Base-by-base conservation (phyloP, 1,140 invertebrate species). In the Samia ricini region DNA sequence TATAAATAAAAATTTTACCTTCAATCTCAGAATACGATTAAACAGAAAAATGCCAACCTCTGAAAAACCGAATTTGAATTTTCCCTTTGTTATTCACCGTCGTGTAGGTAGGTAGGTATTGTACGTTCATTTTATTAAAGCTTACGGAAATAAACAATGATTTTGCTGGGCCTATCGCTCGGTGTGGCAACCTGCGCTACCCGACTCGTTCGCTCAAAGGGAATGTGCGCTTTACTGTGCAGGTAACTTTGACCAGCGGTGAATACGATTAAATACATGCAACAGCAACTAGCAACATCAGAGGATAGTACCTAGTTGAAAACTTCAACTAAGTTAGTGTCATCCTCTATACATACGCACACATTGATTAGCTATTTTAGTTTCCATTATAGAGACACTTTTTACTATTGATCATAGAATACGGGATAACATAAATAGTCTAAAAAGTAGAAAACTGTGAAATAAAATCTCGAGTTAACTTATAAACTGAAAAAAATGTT, bases 101-200 rank as follows among this genome's bases (percentile, higher is more conserved):
- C 76, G 63, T 64, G 33, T 42, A 42, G 26, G 26, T 29, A 29
- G n/a, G n/a, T n/a, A 69, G 68, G 72, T 77, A 79, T 79, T 80
- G 75, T 84, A 42, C 33, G 71, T 83, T 78, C 70, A 64, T 83
- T 85, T 81, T 79, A 85, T 83, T 83, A 83, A 80, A 82, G 74
- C 61, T 68, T 66, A 77, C 33, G 66, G 83, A 81, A 85, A 81
- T 70, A 84, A 81, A 77, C 73, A 83, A 80, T 79, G 78, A 77
- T 76, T 64, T 48, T 20, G 33, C 1, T 1, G 0, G 33, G 33
- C 33, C 33, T 42, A 42, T 42, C 33, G 33, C 36, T 59, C 49
- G 54, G 49, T 54, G 21, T 19, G 42, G 26, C 49, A 42, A 29
- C 60, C 54, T 48, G 49, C 52, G 33, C n/a, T 15, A 42, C 33